Evolutionary conservation across 2,888 invertebrate genomes (phyloP).

Genomic region (Sericinus montela): DNA sequence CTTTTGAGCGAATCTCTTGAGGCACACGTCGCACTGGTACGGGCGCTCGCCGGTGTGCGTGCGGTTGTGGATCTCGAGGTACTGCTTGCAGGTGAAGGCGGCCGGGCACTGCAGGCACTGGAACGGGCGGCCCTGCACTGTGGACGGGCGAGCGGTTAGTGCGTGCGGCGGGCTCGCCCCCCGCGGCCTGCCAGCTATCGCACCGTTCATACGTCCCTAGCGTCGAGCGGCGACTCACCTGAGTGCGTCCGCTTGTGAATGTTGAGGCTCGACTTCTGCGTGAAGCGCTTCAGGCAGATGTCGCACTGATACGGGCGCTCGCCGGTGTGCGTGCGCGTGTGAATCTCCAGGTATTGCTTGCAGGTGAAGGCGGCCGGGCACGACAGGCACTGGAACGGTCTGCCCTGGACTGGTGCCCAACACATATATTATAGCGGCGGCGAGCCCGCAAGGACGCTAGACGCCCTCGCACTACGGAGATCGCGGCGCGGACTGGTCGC

Average conservation of each 20-base stretch:
- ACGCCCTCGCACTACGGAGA: conserved; percentile 67
- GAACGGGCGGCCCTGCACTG: conserved; percentile 80
- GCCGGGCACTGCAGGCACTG: conserved; percentile 80
- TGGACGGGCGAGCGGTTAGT: conserved; percentile 43
- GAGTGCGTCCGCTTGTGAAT: conserved; percentile 90
- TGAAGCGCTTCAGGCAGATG: conserved; percentile 88
- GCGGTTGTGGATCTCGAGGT: conserved; percentile 77
- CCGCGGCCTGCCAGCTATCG: conserved; percentile 39
- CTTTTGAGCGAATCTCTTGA: conserved; percentile 90
- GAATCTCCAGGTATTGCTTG: conserved; percentile 81
- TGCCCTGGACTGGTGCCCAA: conserved; percentile 79
- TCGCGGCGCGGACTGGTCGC: conserved; percentile 73
- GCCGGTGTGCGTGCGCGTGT: conserved; percentile 81
- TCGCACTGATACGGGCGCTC: conserved; percentile 84
- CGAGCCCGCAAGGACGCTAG: conserved; percentile 66
- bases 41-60: conserved; percentile 78
- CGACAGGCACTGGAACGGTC: conserved; percentile 81
- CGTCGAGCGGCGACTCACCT: conserved; percentile 55
- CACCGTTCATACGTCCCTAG: conserved; percentile 42
- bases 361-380: conserved; percentile 79
- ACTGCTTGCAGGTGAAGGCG: conserved; percentile 80
- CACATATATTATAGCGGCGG: conserved; percentile 75
- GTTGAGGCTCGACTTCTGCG: conserved; percentile 90
- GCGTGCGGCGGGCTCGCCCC: conserved; percentile 29
- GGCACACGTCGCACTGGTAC: conserved; percentile 85